Conservation (phyloP, 2,888 invertebrate genomes). For the Mesoligia furuncula region DNA sequence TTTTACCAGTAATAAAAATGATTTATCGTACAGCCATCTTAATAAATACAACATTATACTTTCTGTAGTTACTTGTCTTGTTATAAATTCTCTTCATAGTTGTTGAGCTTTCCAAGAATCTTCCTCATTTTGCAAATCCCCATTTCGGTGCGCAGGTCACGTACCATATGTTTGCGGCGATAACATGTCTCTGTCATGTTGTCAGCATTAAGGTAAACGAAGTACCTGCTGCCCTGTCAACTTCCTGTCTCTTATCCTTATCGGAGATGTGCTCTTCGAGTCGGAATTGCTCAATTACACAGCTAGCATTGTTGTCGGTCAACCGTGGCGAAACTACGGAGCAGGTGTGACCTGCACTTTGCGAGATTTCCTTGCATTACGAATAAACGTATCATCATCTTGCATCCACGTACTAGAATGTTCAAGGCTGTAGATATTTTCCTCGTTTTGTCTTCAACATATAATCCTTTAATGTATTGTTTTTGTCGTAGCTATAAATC, state of each 20-base stretch:
- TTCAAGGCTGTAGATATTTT: slow-evolving; percentile 55
- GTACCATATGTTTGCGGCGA: slow-evolving; percentile 44
- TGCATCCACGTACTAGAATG: slow-evolving; percentile 54
- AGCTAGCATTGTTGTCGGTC: slow-evolving; percentile 85
- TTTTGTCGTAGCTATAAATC: slow-evolving; percentile 79
- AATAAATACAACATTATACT: slow-evolving; percentile 27
- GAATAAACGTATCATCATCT: slow-evolving; percentile 68
- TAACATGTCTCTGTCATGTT: slow-evolving; percentile 49
- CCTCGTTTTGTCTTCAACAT: slow-evolving; percentile 64
- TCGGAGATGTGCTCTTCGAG: slow-evolving; percentile 82
- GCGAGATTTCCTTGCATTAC: slow-evolving; percentile 81
- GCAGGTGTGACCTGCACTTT: slow-evolving; percentile 83
- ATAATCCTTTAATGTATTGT: slow-evolving; percentile 68
- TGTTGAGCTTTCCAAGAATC: slow-evolving; percentile 55
- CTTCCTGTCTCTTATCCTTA: slow-evolving; percentile 84
- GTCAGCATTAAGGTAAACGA: slow-evolving; percentile 52
- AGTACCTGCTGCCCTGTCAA: slow-evolving; percentile 64
- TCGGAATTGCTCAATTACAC: slow-evolving; percentile 85
- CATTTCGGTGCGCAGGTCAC: slow-evolving; percentile 53
- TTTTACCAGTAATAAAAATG: slow-evolving; percentile 26
- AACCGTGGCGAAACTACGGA: slow-evolving; percentile 81
- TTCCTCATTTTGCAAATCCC: slow-evolving; percentile 45
- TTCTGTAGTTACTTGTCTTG: slow-evolving; percentile 31
- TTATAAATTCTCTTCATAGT: slow-evolving; percentile 38
- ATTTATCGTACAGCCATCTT: slow-evolving; percentile 31